These are phyloP conservation scores for Seriola rivoliana DNA, from an alignment of 2,113 vertebrate genomes.

Conservation along the genomic window DNA sequence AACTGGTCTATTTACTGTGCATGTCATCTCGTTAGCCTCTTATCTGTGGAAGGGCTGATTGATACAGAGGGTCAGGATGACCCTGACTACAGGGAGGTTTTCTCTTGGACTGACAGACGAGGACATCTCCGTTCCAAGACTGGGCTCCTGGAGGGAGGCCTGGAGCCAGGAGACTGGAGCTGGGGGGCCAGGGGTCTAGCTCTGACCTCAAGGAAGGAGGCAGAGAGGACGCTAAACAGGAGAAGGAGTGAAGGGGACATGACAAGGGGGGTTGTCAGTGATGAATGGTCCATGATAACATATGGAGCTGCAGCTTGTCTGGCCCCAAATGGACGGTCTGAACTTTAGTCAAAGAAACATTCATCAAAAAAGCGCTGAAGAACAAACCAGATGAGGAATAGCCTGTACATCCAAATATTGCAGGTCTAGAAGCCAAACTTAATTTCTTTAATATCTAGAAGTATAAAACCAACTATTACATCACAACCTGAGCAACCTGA, in stretches of 20 bases:
- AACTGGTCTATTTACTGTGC: constrained; percentile 23
- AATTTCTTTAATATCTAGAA: neutral
- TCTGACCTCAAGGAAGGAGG: constrained; percentile 47
- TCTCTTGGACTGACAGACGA: constrained; percentile 46
- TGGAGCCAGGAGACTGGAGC: too few species aligned
- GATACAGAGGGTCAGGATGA: constrained; percentile 56
- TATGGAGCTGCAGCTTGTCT: constrained; percentile 10
- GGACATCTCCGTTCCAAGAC: constrained; percentile 44
- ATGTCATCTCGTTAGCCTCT: constrained; percentile 54
- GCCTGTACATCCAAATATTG: neutral
- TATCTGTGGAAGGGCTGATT: constrained; percentile 54
- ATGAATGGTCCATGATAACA: constrained; percentile 39
- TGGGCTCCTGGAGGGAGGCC: constrained; percentile 5
- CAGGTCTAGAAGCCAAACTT: neutral
- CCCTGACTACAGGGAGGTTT: constrained; percentile 44
- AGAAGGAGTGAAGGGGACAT: constrained; percentile 45
- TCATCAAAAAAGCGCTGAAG: neutral
- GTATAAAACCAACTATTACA: neutral
- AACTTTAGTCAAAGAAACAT: neutral
- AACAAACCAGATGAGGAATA: neutral
- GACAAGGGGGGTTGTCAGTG: constrained; percentile 29
- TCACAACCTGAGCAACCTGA: neutral
- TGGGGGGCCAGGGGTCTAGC: neutral
- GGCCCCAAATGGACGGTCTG: neutral
- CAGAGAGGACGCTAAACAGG: constrained; percentile 51